Evolutionary conservation across 2,113 vertebrate species (phyloP), one percentile per base, ranked within the genome.

Genomic region (Indicator indicator): DNA sequence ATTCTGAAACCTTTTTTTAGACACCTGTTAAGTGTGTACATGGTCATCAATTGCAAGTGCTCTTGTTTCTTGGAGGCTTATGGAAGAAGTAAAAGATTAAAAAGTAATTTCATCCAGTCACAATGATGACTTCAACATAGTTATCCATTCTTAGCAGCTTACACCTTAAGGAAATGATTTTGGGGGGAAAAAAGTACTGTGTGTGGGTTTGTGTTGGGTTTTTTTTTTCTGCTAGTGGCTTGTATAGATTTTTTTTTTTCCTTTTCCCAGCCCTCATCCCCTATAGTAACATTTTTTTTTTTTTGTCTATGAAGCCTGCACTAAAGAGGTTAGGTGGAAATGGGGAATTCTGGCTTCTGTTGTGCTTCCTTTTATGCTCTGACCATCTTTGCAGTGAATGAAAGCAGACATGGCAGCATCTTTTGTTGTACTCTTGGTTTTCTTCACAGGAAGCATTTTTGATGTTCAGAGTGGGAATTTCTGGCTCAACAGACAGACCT

Each of bases 21-120:
- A 16, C 27, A 23, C 9, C 11, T 5, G 2, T 59, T 67, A 27
- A 74, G 46, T 28, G 3, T 30, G 21, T 11, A 5, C 1, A 0
- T 21, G 33, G 1, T 65, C 23, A 9, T 6, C 27, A 4, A 48
- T 10, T 65, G 32, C 26, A 63, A 87, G n/a, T 2, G 4, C 40
- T 74, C 2, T 19, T 52, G 5, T 55, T 55, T 33, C 42, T 75
- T 81, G 3, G 40, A 73, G 56, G 72, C 26, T 58, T 73, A 40
- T 2, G 4, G 28, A 75, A 63, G 36, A 50, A 65, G 15, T 70
- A 65, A 77, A 73, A 16, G 10, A 68, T 96, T n/a, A 68, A 75
- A 78, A 80, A 27, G 46, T 58, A 21, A 32, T 69, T 85, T 79
- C 46, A 69, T 75, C 8, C 69, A 14, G 12, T 82, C 28, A 24